Conservation (phyloP, 2,888 invertebrate genomes). For the Magallana nippona region DNA sequence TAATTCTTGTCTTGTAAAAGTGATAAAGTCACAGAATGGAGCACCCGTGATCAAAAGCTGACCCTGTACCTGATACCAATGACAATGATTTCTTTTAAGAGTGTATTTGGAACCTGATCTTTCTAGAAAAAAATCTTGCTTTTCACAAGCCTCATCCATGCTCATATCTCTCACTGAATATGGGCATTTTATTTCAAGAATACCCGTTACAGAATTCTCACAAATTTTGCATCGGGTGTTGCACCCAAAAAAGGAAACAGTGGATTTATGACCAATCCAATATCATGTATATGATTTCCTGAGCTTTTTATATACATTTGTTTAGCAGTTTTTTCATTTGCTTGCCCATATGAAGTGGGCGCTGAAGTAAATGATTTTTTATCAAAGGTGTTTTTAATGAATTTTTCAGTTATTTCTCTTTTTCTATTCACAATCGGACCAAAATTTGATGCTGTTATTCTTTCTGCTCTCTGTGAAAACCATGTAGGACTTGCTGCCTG, state of each 20-base stretch:
- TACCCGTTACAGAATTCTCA: too few species aligned
- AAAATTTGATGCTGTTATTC: constrained; percentile 26
- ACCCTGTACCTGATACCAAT: background rate
- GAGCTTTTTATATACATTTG: constrained; percentile 22
- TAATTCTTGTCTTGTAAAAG: constrained; percentile 10
- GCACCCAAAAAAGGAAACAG: too few species aligned
- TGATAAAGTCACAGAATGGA: constrained; percentile 3
- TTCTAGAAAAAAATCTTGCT: background rate
- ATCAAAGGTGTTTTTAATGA: background rate
- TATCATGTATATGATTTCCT: constrained; percentile 24
- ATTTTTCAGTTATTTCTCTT: constrained; percentile 23
- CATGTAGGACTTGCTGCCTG: background rate
- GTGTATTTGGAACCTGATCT: background rate
- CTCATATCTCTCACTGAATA: too few species aligned
- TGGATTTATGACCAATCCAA: constrained; percentile 1
- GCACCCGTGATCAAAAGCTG: background rate
- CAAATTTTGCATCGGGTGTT: too few species aligned
- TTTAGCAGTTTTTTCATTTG: constrained; percentile 21
- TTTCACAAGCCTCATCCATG: background rate
- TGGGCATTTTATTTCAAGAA: too few species aligned
- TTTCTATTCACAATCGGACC: background rate
- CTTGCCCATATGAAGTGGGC: constrained; percentile 9
- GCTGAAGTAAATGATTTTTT: constrained; percentile 25
- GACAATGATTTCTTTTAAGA: background rate
- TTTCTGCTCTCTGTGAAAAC: background rate